phyloP scores from a whole-genome alignment of 2,113 vertebrate species.

The Ageneiosus marmoratus region DNA sequence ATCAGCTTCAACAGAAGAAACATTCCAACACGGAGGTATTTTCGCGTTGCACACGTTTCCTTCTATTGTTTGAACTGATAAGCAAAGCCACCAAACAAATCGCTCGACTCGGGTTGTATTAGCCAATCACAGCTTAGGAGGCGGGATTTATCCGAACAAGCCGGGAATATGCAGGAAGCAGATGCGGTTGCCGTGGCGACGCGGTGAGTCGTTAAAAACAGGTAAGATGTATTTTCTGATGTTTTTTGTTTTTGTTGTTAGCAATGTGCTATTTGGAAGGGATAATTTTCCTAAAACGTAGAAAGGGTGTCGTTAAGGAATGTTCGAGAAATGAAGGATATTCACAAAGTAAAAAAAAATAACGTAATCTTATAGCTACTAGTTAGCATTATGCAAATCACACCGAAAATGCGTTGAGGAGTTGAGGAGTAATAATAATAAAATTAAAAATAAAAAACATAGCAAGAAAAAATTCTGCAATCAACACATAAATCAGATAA shows the following conservation, averaged over 20 bases:
- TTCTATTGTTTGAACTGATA: not conserved
- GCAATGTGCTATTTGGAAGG: not conserved
- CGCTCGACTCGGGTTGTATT: not conserved
- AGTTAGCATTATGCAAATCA: no score
- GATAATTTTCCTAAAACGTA: not conserved
- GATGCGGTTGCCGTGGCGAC: constrained; percentile 19
- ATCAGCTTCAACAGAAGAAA: not conserved
- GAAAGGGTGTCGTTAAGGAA: not conserved
- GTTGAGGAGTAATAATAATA: no score
- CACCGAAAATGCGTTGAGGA: no score
- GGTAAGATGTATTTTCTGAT: not conserved
- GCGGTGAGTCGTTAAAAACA: not conserved
- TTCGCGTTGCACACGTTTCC: not conserved
- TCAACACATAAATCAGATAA: no score
- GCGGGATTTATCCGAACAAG: not conserved
- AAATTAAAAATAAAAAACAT: no score
- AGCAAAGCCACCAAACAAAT: not conserved
- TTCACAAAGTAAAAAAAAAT: no score
- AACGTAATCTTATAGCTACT: not conserved
- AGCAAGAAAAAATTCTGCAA: no score
- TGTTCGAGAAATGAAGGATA: not conserved
- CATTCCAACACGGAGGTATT: not conserved
- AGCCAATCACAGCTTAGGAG: not conserved
- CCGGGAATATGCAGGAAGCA: not conserved
- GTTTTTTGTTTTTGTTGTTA: not conserved